Conservation (phyloP, 2,888 invertebrate species). For the Leptogaster cylindrica region DNA sequence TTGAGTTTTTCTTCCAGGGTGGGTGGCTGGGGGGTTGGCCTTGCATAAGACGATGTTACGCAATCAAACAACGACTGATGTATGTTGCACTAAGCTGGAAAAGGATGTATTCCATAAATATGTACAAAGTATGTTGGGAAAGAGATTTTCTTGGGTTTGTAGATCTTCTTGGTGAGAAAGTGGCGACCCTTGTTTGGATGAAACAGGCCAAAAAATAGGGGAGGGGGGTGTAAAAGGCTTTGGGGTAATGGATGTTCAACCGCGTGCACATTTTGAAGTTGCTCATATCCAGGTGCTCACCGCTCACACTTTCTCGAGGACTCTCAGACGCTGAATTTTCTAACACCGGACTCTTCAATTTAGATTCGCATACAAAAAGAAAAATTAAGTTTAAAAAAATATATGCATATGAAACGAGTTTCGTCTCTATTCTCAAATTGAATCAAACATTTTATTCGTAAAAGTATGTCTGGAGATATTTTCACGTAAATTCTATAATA, state of each 20-base stretch:
- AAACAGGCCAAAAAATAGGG: neutral
- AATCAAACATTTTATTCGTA: no score
- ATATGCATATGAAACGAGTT: no score
- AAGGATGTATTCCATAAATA: constrained; percentile 38
- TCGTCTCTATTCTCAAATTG: no score
- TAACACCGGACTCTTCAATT: no score
- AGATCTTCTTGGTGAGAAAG: constrained; percentile 15
- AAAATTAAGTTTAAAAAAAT: no score
- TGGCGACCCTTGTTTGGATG: constrained; percentile 10
- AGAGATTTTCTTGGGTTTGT: constrained; percentile 25
- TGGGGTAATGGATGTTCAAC: constrained; percentile 2
- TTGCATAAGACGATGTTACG: constrained; percentile 39
- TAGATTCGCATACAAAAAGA: no score
- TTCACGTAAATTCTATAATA: no score
- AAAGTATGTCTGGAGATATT: no score
- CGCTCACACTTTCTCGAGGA: no score
- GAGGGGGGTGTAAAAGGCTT: constrained; percentile 1
- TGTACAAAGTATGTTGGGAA: constrained; percentile 28
- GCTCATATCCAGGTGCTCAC: neutral
- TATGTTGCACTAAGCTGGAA: constrained; percentile 19
- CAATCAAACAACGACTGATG: constrained; percentile 35
- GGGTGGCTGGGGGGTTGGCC: neutral
- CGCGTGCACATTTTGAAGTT: constrained; percentile 1
- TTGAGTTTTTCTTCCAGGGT: constrained; percentile 1
- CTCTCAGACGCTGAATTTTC: no score